Evolutionary conservation across 2,113 vertebrate genomes (phyloP).

Genomic region (Myocastor coypus): DNA sequence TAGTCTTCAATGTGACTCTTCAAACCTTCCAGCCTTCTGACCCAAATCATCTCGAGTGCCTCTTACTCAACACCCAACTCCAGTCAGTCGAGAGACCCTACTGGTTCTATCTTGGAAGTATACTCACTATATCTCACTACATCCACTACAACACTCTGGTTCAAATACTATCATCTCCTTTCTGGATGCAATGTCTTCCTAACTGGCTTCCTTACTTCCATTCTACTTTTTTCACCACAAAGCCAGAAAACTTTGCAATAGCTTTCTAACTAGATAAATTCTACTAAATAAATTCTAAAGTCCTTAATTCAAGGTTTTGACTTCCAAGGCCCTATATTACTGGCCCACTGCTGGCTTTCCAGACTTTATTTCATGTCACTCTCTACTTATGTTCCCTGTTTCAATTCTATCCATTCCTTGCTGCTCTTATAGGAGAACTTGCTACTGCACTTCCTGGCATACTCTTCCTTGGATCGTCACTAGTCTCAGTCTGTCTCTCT

Average conservation of each 20-base stretch:
- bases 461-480: background rate
- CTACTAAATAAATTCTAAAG: background rate
- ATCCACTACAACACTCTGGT: background rate
- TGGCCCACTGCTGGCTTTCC: background rate
- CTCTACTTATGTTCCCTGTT: background rate
- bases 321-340: background rate
- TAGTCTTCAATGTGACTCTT: background rate
- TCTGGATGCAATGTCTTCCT: background rate
- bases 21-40: background rate
- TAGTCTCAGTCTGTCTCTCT: too few species aligned
- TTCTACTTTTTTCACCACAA: background rate
- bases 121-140: background rate
- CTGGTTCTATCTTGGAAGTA: background rate
- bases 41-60: background rate
- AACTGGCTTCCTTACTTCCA: background rate
- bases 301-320: background rate
- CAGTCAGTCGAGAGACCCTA: background rate
- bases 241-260: background rate
- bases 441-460: background rate
- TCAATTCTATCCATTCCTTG: background rate
- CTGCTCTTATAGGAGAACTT: background rate
- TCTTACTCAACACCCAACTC: background rate
- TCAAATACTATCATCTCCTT: background rate
- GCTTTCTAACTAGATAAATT: background rate
- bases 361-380: background rate